Base-by-base conservation (phyloP, 1,140 invertebrate genomes). In the Aphaenogaster rudis region DNA sequence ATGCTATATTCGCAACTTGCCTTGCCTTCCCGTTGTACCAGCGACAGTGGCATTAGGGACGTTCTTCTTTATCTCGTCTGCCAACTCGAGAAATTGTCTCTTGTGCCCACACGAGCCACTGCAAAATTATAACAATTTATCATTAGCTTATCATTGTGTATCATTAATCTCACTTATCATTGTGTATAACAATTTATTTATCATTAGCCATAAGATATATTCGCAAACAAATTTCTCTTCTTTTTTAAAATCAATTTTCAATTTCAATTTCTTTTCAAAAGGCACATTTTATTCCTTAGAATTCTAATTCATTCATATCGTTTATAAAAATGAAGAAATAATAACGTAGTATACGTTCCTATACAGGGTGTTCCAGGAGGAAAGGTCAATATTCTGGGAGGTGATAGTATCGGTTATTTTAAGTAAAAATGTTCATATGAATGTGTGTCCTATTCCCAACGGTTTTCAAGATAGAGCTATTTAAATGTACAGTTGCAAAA, bases 51-150 rank as follows among this genome's bases (percentile, higher is more conserved):
- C 96, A 88, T 95, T 94, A 39, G 96, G 96, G 88, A 96, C 96
- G 88, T 91, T 93, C 78, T 95, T 90, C 91, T 95, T 94, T 80
- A 97, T 96, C 86, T 94, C 93, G 86, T 96, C 92, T 81, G 96
- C 95, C 86, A 97, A 94, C 81, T 96, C 95, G 78, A 96, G 92
- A 92, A 96, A 97, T 93, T 97, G 96, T 86, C 96, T 96, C 63
- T 94, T 94, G 92, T 97, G 97, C 86, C 97, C 97, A 95, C 97
- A 97, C 42, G 95, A 94, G 67, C 96, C 96, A 94, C 96, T 96
- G 92, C 87, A 96, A 96, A 81, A 66, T 61, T 48, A 59, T 4
- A 80, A 7, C 6, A 63, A 64, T 50, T 66, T 36, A 15, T 33
- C 21, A 66, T 15, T 85, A 36, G 33, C 15, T 1, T 8, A 17